Percentiles rank a stretch among this genome's conserved stretches.
Evolutionary conservation across 1,140 invertebrate species (phyloP).

Genomic region (Hylyphantes graminicola): DNA sequence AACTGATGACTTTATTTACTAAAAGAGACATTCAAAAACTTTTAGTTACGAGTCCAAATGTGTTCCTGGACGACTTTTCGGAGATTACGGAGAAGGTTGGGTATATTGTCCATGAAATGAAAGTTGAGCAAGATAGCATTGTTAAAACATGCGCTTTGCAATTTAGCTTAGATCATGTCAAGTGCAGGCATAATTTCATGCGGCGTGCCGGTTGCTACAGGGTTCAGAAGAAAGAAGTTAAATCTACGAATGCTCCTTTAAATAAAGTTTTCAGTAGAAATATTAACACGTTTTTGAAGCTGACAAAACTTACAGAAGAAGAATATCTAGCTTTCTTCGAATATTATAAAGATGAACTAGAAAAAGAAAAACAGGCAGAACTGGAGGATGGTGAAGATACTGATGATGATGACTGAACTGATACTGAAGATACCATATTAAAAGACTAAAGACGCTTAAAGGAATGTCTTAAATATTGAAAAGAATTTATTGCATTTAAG

Average conservation of each 20-base stretch:
- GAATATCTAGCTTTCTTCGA: slow-evolving; percentile 38
- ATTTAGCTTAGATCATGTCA: slow-evolving; percentile 30
- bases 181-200: slow-evolving; percentile 28
- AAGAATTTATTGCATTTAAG: no score
- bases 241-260: slow-evolving; percentile 44
- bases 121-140: slow-evolving; percentile 47
- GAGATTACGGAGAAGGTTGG: slow-evolving; percentile 19
- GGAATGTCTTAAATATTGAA: no score
- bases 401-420: neutral
- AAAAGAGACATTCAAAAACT: slow-evolving; percentile 46
- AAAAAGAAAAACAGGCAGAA: no score
- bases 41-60: slow-evolving; percentile 30
- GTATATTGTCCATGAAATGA: slow-evolving; percentile 47
- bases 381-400: no score
- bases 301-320: slow-evolving; percentile 29
- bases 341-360: neutral
- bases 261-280: slow-evolving; percentile 44
- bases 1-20: slow-evolving; percentile 40
- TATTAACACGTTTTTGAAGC: slow-evolving; percentile 37
- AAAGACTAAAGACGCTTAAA: no score
- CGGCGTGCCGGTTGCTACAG: slow-evolving; percentile 9
- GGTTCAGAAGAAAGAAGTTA: neutral
- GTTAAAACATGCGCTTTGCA: slow-evolving; percentile 44
- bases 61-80: slow-evolving; percentile 44
- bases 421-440: no score